phyloP scores from a whole-genome alignment of 2,797 vertebrate species.

The Clarias platycephalus region DNA sequence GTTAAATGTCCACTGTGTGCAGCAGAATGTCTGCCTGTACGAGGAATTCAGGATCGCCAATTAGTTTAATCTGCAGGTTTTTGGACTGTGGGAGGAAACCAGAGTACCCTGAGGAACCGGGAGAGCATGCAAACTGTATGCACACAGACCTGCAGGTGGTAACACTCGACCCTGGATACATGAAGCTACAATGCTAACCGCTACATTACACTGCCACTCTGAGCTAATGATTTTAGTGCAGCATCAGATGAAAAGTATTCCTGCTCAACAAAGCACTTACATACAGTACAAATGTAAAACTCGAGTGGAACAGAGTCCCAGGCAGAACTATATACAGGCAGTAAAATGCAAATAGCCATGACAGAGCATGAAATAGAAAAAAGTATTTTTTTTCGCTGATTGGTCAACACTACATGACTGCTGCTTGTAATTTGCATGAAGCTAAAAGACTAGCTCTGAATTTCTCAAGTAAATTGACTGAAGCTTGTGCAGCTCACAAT shows the following conservation, averaged over 20 bases:
- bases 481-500: neutral
- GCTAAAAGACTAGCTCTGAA: neutral
- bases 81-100: too few species aligned
- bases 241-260: neutral
- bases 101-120: too few species aligned
- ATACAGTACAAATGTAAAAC: neutral
- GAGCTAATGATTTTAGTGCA: neutral
- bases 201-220: neutral
- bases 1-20: neutral
- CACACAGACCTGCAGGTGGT: too few species aligned
- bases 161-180: too few species aligned
- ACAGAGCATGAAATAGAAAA: neutral
- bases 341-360: neutral
- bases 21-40: too few species aligned
- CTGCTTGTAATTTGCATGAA: neutral
- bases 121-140: too few species aligned
- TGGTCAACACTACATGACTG: neutral
- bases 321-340: too few species aligned
- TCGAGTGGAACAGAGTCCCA: neutral
- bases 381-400: neutral
- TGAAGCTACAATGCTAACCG: too few species aligned
- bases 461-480: neutral
- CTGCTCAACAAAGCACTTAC: neutral
- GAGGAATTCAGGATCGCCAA: too few species aligned
- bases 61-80: too few species aligned